Conservation (phyloP, 2,797 vertebrate genomes). For the Enteromius radiatus region DNA sequence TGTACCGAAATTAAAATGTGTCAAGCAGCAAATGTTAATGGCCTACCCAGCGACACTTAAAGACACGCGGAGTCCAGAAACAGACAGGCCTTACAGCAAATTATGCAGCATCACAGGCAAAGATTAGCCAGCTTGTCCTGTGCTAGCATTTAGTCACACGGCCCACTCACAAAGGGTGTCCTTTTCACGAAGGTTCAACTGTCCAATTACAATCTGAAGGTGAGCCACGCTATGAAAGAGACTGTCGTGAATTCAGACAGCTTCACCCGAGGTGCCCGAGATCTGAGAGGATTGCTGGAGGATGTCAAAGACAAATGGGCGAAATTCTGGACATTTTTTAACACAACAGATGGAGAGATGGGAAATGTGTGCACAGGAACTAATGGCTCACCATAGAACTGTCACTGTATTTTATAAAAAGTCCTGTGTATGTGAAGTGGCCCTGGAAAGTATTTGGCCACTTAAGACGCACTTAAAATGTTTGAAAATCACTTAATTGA, state of each 20-base stretch:
- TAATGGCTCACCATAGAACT: conserved; percentile 1
- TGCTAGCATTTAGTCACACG: conserved; percentile 81
- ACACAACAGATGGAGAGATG: conserved; percentile 2
- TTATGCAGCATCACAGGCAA: conserved; percentile 90
- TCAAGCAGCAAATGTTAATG: conserved; percentile 94
- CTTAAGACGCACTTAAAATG: background rate
- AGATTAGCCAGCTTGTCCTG: conserved; percentile 76
- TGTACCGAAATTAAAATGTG: conserved; percentile 90
- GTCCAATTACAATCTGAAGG: conserved; percentile 86
- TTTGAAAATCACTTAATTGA: background rate
- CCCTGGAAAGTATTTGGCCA: background rate
- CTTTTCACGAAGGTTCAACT: conserved; percentile 86
- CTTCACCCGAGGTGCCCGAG: conserved; percentile 1
- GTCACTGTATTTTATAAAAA: background rate
- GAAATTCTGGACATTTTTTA: conserved; percentile 18
- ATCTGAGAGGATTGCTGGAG: conserved; percentile 17
- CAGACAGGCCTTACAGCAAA: conserved; percentile 87
- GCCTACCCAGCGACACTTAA: conserved; percentile 85
- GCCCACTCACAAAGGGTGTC: conserved; percentile 79
- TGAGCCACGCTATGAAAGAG: conserved; percentile 67
- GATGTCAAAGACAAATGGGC: conserved; percentile 33
- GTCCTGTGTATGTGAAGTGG: background rate
- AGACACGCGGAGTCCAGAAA: conserved; percentile 81
- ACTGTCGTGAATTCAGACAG: conserved; percentile 4
- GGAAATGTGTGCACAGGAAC: background rate